phyloP scores from a whole-genome alignment of 1,140 invertebrate genomes.

The Oryzaephilus surinamensis region DNA sequence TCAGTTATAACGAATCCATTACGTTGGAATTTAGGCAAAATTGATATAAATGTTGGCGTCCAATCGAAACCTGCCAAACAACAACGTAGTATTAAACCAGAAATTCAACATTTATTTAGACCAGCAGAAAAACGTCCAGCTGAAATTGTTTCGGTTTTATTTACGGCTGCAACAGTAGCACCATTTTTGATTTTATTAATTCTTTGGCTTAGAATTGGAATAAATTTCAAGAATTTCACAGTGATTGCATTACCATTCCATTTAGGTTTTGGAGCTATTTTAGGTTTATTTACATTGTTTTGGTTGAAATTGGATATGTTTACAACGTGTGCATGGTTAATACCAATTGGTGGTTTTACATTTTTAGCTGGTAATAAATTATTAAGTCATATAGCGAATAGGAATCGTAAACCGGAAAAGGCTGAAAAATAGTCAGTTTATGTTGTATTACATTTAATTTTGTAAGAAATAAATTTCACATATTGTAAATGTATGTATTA shows the following conservation, averaged over 20 bases:
- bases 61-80: conserved; percentile 36
- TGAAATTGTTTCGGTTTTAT: conserved; percentile 76
- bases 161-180: conserved; percentile 71
- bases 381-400: conserved; percentile 60
- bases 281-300: conserved; percentile 78
- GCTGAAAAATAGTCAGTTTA: no score
- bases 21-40: conserved; percentile 69
- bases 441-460: no score
- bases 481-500: no score
- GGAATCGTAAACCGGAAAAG: conserved; percentile 24
- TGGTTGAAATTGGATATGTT: conserved; percentile 95
- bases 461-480: no score
- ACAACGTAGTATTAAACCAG: conserved; percentile 68
- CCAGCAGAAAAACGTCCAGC: conserved; percentile 85
- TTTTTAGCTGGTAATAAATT: conserved; percentile 89
- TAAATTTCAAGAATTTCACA: conserved; percentile 81
- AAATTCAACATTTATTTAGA: conserved; percentile 89
- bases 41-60: conserved; percentile 62
- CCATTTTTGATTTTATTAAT: conserved; percentile 77
- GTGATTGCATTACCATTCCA: conserved; percentile 80
- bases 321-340: conserved; percentile 81
- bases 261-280: conserved; percentile 67
- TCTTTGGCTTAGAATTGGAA: conserved; percentile 79
- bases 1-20: conserved; percentile 81
- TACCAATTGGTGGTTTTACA: conserved; percentile 70